phyloP scores from a whole-genome alignment of 2,797 vertebrate genomes.

The Buphagus erythrorhynchus region DNA sequence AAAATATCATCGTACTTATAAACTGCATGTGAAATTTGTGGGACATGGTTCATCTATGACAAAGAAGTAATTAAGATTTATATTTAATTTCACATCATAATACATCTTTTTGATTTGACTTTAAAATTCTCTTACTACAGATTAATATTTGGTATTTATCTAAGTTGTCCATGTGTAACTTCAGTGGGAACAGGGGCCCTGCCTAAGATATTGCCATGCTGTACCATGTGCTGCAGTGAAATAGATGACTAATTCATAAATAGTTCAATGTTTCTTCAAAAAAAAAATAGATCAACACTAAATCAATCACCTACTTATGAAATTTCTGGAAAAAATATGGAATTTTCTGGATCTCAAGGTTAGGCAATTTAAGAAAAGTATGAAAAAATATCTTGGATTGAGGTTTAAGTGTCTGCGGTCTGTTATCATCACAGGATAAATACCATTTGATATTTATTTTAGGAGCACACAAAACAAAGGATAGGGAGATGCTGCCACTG shows the following conservation, averaged over 20 bases:
- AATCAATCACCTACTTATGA: not conserved
- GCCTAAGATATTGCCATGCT: not conserved
- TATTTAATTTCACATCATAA: not conserved
- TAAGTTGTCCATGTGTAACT: not conserved
- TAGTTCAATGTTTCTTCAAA: not conserved
- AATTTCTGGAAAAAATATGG: not conserved
- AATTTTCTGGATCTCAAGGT: not conserved
- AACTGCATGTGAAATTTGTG: not conserved
- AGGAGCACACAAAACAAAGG: not conserved
- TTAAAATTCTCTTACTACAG: not conserved
- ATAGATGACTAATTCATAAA: not conserved
- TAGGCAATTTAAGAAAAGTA: not conserved
- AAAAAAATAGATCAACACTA: no score
- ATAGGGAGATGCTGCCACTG: not conserved
- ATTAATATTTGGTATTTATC: not conserved
- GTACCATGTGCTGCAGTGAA: not conserved
- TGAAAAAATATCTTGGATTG: not conserved
- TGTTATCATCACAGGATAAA: not conserved
- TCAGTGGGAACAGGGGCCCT: not conserved
- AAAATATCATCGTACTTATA: not conserved
- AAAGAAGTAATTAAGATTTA: not conserved
- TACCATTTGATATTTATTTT: not conserved
- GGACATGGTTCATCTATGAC: not conserved
- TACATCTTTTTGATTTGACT: not conserved
- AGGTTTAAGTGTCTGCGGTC: not conserved